Percentiles rank a stretch among this genome's conserved stretches.
Evolutionary conservation across 2,888 invertebrate species (phyloP).

Genomic region (Litoditis marina): DNA sequence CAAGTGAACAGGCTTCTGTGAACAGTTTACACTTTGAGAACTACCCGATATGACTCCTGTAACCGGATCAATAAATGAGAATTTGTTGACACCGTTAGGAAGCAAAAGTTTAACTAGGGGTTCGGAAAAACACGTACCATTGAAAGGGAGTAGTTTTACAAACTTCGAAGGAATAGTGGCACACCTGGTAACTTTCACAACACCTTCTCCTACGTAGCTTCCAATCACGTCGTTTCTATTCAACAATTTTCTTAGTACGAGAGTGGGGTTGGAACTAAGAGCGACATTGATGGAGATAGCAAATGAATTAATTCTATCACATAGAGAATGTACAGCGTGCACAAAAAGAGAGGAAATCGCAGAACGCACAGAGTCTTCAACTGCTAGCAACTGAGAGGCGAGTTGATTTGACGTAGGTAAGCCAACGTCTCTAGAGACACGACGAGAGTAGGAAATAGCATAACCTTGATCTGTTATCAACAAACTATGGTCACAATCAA

Average conservation of each 20-base stretch:
- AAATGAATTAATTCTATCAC: not conserved
- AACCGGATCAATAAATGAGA: conserved; percentile 2
- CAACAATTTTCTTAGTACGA: not conserved
- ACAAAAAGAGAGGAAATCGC: not conserved
- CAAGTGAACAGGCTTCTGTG: no score
- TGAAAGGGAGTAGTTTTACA: conserved; percentile 1
- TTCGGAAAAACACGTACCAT: conserved; percentile 3
- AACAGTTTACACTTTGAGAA: no score
- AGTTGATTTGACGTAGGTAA: conserved; percentile 8
- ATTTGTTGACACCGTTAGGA: not conserved
- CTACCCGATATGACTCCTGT: conserved; percentile 2
- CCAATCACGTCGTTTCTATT: not conserved
- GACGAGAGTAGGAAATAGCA: not conserved
- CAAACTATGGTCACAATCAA: not conserved
- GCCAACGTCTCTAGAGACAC: not conserved
- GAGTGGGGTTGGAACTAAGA: conserved; percentile 1
- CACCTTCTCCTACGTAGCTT: conserved; percentile 5
- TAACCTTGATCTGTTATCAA: not conserved
- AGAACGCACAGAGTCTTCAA: not conserved
- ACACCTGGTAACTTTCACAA: not conserved
- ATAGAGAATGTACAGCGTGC: not conserved
- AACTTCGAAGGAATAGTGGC: not conserved
- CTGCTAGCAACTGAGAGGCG: conserved; percentile 4
- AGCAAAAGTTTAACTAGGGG: not conserved
- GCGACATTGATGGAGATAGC: not conserved